These are phyloP conservation scores for Macropus fuliginosus DNA, from an alignment of 2,797 vertebrate species.

Conservation along the genomic window DNA sequence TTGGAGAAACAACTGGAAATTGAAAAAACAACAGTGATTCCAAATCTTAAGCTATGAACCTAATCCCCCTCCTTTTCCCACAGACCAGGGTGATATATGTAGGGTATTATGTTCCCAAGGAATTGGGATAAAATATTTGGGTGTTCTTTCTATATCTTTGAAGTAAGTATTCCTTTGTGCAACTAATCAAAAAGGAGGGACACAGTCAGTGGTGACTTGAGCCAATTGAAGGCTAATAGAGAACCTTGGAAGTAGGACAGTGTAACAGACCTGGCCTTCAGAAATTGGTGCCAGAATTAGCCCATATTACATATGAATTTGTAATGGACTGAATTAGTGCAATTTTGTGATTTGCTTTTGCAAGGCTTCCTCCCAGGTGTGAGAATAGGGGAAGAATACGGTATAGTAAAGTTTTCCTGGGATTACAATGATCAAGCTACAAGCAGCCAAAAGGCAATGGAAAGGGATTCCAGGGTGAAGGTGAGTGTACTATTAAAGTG, in stretches of 20 bases:
- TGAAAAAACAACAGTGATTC: too few relatives aligned
- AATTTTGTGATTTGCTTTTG: background rate
- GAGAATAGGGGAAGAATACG: background rate
- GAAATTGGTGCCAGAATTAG: background rate
- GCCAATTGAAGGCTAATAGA: background rate
- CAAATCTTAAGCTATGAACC: too few relatives aligned
- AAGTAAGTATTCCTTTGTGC: too few relatives aligned
- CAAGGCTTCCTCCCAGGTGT: background rate
- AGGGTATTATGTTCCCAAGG: too few relatives aligned
- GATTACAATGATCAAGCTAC: background rate
- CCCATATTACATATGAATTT: background rate
- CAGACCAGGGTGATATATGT: too few relatives aligned
- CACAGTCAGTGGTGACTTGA: background rate
- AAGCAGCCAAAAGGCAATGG: too few relatives aligned
- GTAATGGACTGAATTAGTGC: background rate
- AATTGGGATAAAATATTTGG: too few relatives aligned
- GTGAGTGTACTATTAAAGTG: background rate
- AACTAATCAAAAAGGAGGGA: background rate
- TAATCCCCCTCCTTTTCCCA: too few relatives aligned
- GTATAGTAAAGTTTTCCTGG: background rate
- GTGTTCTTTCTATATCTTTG: background rate
- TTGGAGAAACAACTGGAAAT: too few relatives aligned
- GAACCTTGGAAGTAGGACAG: background rate
- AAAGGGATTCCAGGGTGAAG: background rate
- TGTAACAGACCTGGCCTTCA: background rate